Conservation (phyloP, 1,140 invertebrate species). For the Piezodorus guildinii region DNA sequence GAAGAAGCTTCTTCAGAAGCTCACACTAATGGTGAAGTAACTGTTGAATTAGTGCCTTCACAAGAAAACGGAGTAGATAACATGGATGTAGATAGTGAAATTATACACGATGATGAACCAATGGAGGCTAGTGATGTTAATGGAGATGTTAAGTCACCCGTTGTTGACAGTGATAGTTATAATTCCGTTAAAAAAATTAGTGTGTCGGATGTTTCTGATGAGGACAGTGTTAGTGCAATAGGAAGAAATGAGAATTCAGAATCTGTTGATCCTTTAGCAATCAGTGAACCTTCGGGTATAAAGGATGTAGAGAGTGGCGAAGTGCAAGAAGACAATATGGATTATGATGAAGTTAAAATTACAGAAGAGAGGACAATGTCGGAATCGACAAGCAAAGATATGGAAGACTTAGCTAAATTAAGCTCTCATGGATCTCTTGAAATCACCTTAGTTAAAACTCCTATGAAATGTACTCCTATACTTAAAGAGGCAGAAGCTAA, state of each 20-base stretch:
- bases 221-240: slow-evolving; percentile 26
- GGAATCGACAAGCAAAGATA: slow-evolving; percentile 27
- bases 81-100: slow-evolving; percentile 16
- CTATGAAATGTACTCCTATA: background rate
- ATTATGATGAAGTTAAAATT: slow-evolving; percentile 24
- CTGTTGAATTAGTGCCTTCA: slow-evolving; percentile 9
- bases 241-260: slow-evolving; percentile 20
- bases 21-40: slow-evolving; percentile 17
- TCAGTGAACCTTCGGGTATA: slow-evolving; percentile 29
- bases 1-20: slow-evolving; percentile 26
- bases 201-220: slow-evolving; percentile 32
- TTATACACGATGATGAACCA: background rate
- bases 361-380: slow-evolving; percentile 29
- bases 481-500: background rate
- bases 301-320: slow-evolving; percentile 17
- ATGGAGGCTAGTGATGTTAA: slow-evolving; percentile 4
- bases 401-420: slow-evolving; percentile 19
- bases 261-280: slow-evolving; percentile 31
- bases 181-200: slow-evolving; percentile 29
- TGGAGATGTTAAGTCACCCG: background rate
- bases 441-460: slow-evolving; percentile 19
- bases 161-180: slow-evolving; percentile 24
- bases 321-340: slow-evolving; percentile 24
- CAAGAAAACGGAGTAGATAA: slow-evolving; percentile 20
- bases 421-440: slow-evolving; percentile 17